Evolutionary conservation across 2,113 vertebrate species (phyloP), one percentile per base, ranked within the genome.

Genomic region (Galeopterus variegatus): DNA sequence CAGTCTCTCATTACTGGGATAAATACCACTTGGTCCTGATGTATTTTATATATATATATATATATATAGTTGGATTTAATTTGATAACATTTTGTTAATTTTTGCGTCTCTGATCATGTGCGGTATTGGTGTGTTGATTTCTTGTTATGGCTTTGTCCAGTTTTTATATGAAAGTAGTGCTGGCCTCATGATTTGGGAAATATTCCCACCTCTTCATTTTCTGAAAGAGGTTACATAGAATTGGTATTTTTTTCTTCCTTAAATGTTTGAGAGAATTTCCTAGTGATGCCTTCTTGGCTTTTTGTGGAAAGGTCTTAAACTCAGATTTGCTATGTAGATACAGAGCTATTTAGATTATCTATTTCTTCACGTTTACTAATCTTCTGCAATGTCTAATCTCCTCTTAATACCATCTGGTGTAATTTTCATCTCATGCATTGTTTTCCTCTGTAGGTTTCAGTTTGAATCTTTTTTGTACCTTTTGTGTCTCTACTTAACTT

Each of bases 391-490:
- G 8, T n/a, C 62, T 69, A 4, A 19, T 33, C 36, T 70, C 31
- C 56, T 84, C 1, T 50, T 41, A 14, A 2, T 52, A 36, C 21
- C 48, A 31, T 41, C 52, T 24, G n/a, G 12, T 62, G 8, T 33
- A 12, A 45, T 33, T 23, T n/a, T 65, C 7, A 1, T 26, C 28
- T 60, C 23, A 28, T 2, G 33, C 31, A 0, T 6, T 4, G 26
- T 26, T 28, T n/a, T 77, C 18, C 2, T 62, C 18, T 31, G 26
- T 76, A 1, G 15, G 17, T 33, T 8, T 45, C n/a, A 52, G 0
- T 18, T 4, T 75, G 54, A 21, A 1, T 70, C 28, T 31, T 48
- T 45, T 18, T 2, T 8, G 19, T 9, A 1, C 33, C 26, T 79
- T 54, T 11, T 33, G 2, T 28, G 11, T 62, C 11, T 48, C 54